phyloP scores from a whole-genome alignment of 2,888 invertebrate genomes.

The Hyalella azteca region DNA sequence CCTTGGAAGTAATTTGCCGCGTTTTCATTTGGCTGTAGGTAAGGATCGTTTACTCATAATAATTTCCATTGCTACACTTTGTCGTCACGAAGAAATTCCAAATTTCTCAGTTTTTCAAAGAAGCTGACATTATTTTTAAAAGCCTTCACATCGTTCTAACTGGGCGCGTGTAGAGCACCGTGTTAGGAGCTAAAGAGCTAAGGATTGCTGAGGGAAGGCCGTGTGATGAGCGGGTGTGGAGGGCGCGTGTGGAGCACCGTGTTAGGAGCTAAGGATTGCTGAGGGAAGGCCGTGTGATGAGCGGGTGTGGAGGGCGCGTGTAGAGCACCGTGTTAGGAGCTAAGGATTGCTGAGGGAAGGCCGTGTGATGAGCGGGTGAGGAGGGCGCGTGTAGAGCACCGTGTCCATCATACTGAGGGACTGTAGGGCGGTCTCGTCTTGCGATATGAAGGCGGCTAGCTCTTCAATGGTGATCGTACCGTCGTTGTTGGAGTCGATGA shows the following conservation, averaged over 20 bases:
- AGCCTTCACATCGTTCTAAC: too few species aligned
- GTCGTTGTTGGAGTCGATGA: constrained; percentile 80
- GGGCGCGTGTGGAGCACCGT: not conserved
- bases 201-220: not conserved
- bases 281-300: constrained; percentile 45
- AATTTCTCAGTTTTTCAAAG: too few species aligned
- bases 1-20: too few species aligned
- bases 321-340: constrained; percentile 47
- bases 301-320: constrained; percentile 35
- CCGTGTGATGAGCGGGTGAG: constrained; percentile 38
- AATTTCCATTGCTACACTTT: too few species aligned
- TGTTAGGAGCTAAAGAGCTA: not conserved
- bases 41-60: too few species aligned
- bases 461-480: constrained; percentile 82
- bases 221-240: not conserved
- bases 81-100: too few species aligned
- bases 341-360: constrained; percentile 53
- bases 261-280: constrained; percentile 35
- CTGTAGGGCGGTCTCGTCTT: constrained; percentile 65
- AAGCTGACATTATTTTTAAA: too few species aligned
- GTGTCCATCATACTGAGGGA: constrained; percentile 54
- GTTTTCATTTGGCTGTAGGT: too few species aligned
- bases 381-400: constrained; percentile 48
- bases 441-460: constrained; percentile 77
- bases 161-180: not conserved